phyloP scores from a whole-genome alignment of 2,888 invertebrate species.

The Argyresthia goedartella region DNA sequence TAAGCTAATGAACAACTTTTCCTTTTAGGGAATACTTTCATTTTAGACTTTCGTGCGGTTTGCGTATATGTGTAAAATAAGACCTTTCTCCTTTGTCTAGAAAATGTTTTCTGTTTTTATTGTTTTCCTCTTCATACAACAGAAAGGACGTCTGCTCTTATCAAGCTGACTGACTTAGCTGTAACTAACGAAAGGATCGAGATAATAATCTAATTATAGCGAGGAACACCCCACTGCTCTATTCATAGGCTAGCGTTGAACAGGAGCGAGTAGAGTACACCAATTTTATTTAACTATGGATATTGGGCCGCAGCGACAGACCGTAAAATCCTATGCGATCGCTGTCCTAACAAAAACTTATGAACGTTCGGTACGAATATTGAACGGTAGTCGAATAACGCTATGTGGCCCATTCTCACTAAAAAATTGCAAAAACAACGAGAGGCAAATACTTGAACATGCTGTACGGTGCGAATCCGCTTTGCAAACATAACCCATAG shows the following conservation, averaged over 20 bases:
- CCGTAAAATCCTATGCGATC: slow-evolving; percentile 12
- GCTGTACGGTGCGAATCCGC: no score
- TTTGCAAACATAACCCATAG: no score
- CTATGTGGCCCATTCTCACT: no score
- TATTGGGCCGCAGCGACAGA: slow-evolving; percentile 2
- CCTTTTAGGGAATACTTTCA: slow-evolving; percentile 27
- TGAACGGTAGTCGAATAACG: no score
- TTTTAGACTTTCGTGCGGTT: no score
- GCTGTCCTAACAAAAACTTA: slow-evolving; percentile 16
- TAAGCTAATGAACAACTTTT: slow-evolving; percentile 54
- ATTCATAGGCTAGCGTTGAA: neutral
- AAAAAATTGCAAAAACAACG: no score
- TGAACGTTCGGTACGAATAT: slow-evolving; percentile 10
- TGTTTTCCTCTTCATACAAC: no score
- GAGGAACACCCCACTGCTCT: neutral
- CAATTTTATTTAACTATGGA: slow-evolving; percentile 2
- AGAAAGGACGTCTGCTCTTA: no score
- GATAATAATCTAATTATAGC: neutral
- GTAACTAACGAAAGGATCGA: neutral
- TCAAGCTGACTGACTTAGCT: neutral
- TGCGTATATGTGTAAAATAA: no score
- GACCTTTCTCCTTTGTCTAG: no score
- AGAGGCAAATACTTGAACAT: no score
- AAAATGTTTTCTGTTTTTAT: no score
- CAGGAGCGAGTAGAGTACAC: neutral